phyloP scores from a whole-genome alignment of 2,888 invertebrate genomes.

The Aproaerema taeniolella region DNA sequence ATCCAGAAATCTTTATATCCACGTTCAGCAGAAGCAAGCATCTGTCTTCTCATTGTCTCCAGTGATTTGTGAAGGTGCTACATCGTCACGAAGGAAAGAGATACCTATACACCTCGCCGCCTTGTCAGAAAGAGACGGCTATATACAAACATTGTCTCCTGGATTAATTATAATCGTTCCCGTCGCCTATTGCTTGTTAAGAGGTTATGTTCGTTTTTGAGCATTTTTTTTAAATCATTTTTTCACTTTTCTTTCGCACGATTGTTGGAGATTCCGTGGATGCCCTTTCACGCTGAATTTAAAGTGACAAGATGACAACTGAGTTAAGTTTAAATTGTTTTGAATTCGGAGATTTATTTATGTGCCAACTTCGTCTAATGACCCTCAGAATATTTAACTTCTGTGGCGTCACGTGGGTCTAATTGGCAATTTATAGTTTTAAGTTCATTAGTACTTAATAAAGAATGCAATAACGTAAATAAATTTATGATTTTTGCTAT shows the following conservation, averaged over 20 bases:
- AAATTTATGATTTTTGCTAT: too few species aligned
- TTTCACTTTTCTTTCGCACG: conserved; percentile 47
- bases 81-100: conserved; percentile 25
- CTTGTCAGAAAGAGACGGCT: conserved; percentile 29
- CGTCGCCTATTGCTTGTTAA: conserved; percentile 47
- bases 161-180: conserved; percentile 60
- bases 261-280: conserved; percentile 43
- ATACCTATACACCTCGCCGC: conserved; percentile 25
- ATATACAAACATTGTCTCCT: conserved; percentile 26
- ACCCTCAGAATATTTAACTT: too few species aligned
- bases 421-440: too few species aligned
- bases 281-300: conserved; percentile 55
- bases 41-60: conserved; percentile 57
- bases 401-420: too few species aligned
- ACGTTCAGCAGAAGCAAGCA: conserved; percentile 26
- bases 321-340: conserved; percentile 24
- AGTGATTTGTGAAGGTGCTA: conserved; percentile 54
- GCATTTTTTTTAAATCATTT: too few species aligned
- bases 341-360: background rate
- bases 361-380: too few species aligned
- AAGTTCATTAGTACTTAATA: too few species aligned
- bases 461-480: too few species aligned
- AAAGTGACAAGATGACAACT: conserved; percentile 56
- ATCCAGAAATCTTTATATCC: background rate
- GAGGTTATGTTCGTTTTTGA: too few species aligned